A percentile compares a stretch with the other conserved stretches of the same genome.
Evolutionary conservation across 2,888 invertebrate genomes (phyloP).

Genomic region (Alitta virens): DNA sequence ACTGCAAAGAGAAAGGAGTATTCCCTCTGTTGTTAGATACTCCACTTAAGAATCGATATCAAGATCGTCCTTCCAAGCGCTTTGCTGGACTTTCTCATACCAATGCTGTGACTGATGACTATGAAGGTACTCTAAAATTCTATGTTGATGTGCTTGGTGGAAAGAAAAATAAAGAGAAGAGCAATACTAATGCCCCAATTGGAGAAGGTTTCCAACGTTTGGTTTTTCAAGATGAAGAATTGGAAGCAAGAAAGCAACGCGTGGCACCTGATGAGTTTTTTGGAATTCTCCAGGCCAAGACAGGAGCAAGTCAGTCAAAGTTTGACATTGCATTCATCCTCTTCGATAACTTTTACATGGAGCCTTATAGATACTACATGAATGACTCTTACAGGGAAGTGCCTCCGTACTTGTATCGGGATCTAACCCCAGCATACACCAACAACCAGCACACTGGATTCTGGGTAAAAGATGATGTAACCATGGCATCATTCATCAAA

Average conservation of each 20-base stretch:
- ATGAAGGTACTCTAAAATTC: background rate
- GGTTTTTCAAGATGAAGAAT: background rate
- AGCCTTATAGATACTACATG: background rate
- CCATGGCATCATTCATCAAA: background rate
- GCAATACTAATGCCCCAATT: too few relatives aligned
- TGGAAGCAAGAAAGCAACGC: background rate
- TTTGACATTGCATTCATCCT: background rate
- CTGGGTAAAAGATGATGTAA: background rate
- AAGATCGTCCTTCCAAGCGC: background rate
- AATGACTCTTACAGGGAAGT: background rate
- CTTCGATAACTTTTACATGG: background rate
- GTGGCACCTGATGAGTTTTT: background rate
- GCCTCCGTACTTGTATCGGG: background rate
- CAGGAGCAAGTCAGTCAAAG: too few relatives aligned
- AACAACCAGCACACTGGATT: background rate
- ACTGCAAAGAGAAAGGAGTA: background rate
- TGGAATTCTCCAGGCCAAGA: background rate
- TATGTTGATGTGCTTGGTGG: background rate
- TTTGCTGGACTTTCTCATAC: background rate
- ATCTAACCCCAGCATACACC: background rate
- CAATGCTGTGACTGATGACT: background rate
- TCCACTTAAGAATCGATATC: background rate
- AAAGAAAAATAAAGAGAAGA: background rate
- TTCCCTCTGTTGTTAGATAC: background rate
- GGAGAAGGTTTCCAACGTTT: background rate